Evolutionary conservation across 2,888 invertebrate genomes (phyloP), one percentile per base, ranked within the genome.

Genomic region (Andrena chrysosceles): DNA sequence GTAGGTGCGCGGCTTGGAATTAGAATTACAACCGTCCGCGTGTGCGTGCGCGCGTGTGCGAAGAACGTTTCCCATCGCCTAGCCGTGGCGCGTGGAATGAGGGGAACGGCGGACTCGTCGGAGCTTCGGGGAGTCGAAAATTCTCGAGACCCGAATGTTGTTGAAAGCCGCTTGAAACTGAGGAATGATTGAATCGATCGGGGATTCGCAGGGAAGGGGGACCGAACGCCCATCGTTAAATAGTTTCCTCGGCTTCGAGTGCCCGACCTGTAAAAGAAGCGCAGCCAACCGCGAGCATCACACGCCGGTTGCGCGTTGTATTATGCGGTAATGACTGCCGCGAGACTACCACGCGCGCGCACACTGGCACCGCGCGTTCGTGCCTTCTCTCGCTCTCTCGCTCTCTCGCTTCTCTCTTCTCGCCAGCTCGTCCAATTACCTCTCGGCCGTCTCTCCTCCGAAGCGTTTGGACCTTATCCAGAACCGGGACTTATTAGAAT

Each of bases 381-480:
- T 59, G 52, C 62, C 69, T 49, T 75, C 42, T 75, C 66, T 54
- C 56, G 62, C 68, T 52, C 29, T 54, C 62, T 62, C 6, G 20
- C 52, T 31, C 29, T 62, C 62, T 62, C 13, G 29, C 52, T 31
- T 64, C 71, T 66, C 33, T 77, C 81, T 68, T 59, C 79, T 64
- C 60, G 56, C 42, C 68, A 71, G 82, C 77, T 76, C 85, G 80
- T 83, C 77, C 83, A 87, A 87, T 87, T 87, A 86, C 77, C 80
- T 70, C 73, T 76, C 60, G 67, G 33, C 56, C 62, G 80, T 56
- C 49, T 54, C 69, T 75, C 68, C 35, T 62, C 72, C 56, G 54
- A 59, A 79, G 84, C 71, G 85, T 89, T 90, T 86, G 86, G 88
- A 90, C 78, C 83, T 81, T 83, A 74, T 90, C 86, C 89, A 88